Evolutionary conservation across 1,140 invertebrate species (phyloP), one percentile per base, ranked within the genome.

Genomic region (Nasonia giraulti): DNA sequence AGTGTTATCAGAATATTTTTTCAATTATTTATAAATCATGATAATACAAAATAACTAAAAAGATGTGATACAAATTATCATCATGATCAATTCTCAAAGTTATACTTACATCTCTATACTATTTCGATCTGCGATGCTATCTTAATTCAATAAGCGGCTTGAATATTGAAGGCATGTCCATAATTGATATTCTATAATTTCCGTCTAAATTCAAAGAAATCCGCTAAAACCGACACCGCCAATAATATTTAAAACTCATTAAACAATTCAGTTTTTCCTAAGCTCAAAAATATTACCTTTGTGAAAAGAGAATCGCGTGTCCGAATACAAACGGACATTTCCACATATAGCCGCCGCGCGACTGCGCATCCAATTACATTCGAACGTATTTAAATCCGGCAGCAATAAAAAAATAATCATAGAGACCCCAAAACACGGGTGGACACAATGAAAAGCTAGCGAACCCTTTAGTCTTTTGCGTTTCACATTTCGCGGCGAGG

Each of bases 381-480:
- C 55, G 55, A 62, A 47, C 10, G n/a, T 73, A 68, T 74, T 74
- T 74, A 50, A 82, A 74, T 66, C 75, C 33, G 17, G 23, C 31
- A 20, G 74, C 68, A 37, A 84, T 84, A 79, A 84, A 84, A 84
- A 84, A 84, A 73, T 73, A 37, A 79, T 84, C 44, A 55, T 62
- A 62, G 76, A 84, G 11, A 17, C 50, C 27, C 17, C 40, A 33
- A 44, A 78, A 78, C n/a, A 50, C 20, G 47, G 37, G 14, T 44
- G 20, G 74, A 62, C 20, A 62, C 55, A 62, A 50, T 66, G 86
- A 87, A 83, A 87, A 81, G 68, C 23, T 31, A 71, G 83, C 17
- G 40, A 66, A 50, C 78, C 80, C 74, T 83, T 83, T 83, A 75
- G 77, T n/a, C 84, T 80, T 83, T 87, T 85, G 73, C 84, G 78